These are phyloP conservation scores for Philaethria dido DNA, from an alignment of 2,888 invertebrate species.

Conservation along the genomic window DNA sequence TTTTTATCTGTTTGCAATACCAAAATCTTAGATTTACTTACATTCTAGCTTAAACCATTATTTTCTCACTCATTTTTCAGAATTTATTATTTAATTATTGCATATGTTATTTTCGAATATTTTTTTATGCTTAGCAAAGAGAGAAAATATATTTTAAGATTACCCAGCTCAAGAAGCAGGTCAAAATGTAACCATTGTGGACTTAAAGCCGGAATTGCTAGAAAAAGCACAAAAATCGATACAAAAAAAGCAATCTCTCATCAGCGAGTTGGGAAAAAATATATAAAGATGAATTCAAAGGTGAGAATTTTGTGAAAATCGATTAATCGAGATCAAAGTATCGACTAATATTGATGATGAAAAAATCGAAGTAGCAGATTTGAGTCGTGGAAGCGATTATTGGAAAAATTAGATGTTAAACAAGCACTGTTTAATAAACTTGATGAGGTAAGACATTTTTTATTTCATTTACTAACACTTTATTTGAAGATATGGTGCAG, in stretches of 20 bases:
- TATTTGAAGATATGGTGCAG: too few species aligned
- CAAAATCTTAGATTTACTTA: too few species aligned
- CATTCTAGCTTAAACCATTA: too few species aligned
- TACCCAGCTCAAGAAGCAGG: constrained; percentile 92
- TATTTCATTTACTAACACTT: background rate
- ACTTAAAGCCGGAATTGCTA: constrained; percentile 88
- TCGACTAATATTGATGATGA: constrained; percentile 85
- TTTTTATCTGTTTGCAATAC: too few species aligned
- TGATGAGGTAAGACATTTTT: constrained; percentile 83
- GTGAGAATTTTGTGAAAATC: constrained; percentile 86
- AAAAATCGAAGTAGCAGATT: constrained; percentile 87
- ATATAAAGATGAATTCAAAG: constrained; percentile 87
- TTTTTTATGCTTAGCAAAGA: too few species aligned
- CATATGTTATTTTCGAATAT: too few species aligned
- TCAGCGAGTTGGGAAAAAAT: constrained; percentile 92
- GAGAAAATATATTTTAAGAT: constrained; percentile 85
- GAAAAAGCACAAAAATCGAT: constrained; percentile 89
- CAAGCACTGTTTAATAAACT: constrained; percentile 90
- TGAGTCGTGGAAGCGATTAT: constrained; percentile 94
- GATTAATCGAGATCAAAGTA: constrained; percentile 80
- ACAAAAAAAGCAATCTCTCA: constrained; percentile 86
- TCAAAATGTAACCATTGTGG: constrained; percentile 91
- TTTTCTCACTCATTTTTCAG: too few species aligned
- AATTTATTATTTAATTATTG: too few species aligned
- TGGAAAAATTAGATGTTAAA: constrained; percentile 92